Base-by-base conservation (phyloP, 2,797 vertebrate genomes). In the Phalloptychus januarius region DNA sequence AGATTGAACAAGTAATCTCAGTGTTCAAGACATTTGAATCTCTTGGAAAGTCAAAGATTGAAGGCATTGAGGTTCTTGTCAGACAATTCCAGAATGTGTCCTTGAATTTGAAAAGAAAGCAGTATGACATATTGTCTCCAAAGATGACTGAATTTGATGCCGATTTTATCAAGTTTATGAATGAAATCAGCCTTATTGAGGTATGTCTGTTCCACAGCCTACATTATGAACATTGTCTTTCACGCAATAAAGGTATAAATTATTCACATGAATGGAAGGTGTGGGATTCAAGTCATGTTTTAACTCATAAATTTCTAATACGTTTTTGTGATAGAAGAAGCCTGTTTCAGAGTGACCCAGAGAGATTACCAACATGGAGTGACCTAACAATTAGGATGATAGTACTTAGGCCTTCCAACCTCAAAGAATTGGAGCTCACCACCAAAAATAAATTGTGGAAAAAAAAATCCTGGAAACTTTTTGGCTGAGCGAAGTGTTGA, bases 1-100 rank as follows among this genome's bases (percentile, higher is more conserved):
- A 97, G 96, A 96, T 97, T 87, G 94, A 85, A 84, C 88, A 95
- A 87, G 95, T 97, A 90, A 93, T 97, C 80, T 88, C 88, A 56
- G 65, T 95, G 78, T 94, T 96, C 78, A 93, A 96, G 83, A 95
- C 85, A 3, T 97, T 95, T 82, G 83, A 84, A 40, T 80, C 87
- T 73, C 92, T 97, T 78, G 92, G 63, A 76, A 91, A 90, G 76
- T 97, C 95, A 58, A 94, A 96, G 18, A 95, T 97, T 0, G 96
- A 97, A 90, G 96, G 96, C 46, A 95, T 97, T 86, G 96, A 96
- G 79, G 80, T 72, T 74, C 79, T 97, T 81, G 93, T 95, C 85
- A 90, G 92, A 86, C 94, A 95, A 81, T 97, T 97, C 90, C 93
- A 91, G 86, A 95, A 91, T 72, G 87, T 96, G 31, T 94, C 91